phyloP scores from a whole-genome alignment of 1,140 invertebrate species.

The Drosophila simulans region DNA sequence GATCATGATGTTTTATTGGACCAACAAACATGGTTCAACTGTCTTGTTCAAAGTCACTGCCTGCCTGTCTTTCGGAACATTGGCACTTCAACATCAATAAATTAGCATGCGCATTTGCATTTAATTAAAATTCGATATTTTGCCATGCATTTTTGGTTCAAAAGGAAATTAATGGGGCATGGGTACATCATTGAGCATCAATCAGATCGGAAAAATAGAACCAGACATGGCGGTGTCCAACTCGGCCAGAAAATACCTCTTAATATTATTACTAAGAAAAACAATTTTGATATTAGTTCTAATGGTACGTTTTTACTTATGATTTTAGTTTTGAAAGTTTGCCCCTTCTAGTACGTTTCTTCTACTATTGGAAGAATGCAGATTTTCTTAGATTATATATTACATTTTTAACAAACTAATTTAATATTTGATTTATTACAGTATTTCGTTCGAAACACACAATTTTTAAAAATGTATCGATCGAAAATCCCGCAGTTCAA shows the following conservation, averaged over 20 bases:
- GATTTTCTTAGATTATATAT: too few relatives aligned
- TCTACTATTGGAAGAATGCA: too few relatives aligned
- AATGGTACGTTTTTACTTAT: not conserved
- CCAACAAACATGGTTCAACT: slow-evolving; percentile 36
- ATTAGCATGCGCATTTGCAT: slow-evolving; percentile 72
- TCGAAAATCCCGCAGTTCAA: not conserved
- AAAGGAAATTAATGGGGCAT: slow-evolving; percentile 69
- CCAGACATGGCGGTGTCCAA: slow-evolving; percentile 30
- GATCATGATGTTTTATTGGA: slow-evolving; percentile 19
- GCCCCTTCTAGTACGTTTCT: too few relatives aligned
- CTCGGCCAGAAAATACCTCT: slow-evolving; percentile 12
- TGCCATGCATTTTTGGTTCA: slow-evolving; percentile 47
- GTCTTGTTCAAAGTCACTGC: slow-evolving; percentile 47
- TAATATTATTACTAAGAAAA: not conserved
- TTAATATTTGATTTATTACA: too few relatives aligned
- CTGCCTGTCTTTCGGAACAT: slow-evolving; percentile 17
- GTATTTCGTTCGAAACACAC: too few relatives aligned
- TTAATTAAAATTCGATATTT: slow-evolving; percentile 70
- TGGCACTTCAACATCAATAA: slow-evolving; percentile 53
- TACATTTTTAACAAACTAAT: too few relatives aligned
- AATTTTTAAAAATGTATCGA: too few relatives aligned
- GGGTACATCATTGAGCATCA: slow-evolving; percentile 66
- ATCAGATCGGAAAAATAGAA: slow-evolving; percentile 59
- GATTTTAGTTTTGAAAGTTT: too few relatives aligned
- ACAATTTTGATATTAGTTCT: not conserved